A percentile compares a stretch with the other conserved stretches of the same genome.
phyloP scores from a whole-genome alignment of 2,113 vertebrate species.

The Paraplagusia blochii region DNA sequence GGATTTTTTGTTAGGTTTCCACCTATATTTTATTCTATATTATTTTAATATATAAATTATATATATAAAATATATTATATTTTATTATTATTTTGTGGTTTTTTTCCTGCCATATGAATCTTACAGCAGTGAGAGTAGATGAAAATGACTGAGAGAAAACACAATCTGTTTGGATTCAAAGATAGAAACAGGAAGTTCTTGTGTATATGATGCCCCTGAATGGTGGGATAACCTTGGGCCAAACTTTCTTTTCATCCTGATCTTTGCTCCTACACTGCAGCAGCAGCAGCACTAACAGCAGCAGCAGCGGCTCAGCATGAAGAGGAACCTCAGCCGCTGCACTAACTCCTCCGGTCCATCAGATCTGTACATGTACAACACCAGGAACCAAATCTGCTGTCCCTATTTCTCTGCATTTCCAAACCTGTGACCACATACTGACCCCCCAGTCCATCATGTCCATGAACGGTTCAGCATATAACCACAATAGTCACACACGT shows the following conservation, averaged over 20 bases:
- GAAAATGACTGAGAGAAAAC: too few species aligned
- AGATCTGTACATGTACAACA: neutral
- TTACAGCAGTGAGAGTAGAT: too few species aligned
- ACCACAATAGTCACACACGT: neutral
- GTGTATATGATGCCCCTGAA: too few species aligned
- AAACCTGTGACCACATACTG: neutral
- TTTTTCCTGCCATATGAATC: too few species aligned
- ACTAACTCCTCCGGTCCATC: slow-evolving; percentile 44
- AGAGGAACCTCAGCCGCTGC: slow-evolving; percentile 53
- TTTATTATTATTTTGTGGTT: too few species aligned
- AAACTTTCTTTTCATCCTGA: neutral
- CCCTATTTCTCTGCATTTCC: neutral
- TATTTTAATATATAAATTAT: too few species aligned
- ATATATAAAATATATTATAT: too few species aligned
- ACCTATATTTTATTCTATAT: too few species aligned
- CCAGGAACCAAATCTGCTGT: slow-evolving; percentile 33
- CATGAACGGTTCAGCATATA: neutral
- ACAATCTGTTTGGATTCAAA: too few species aligned
- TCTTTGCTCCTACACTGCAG: slow-evolving; percentile 7
- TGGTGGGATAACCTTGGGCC: too few species aligned
- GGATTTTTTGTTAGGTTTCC: too few species aligned
- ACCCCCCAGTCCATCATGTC: neutral
- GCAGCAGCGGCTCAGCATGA: slow-evolving; percentile 52
- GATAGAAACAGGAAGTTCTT: too few species aligned
- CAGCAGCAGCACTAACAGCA: slow-evolving; percentile 17